Conservation (phyloP, 2,888 invertebrate species). For the Criorhina ranunculi region DNA sequence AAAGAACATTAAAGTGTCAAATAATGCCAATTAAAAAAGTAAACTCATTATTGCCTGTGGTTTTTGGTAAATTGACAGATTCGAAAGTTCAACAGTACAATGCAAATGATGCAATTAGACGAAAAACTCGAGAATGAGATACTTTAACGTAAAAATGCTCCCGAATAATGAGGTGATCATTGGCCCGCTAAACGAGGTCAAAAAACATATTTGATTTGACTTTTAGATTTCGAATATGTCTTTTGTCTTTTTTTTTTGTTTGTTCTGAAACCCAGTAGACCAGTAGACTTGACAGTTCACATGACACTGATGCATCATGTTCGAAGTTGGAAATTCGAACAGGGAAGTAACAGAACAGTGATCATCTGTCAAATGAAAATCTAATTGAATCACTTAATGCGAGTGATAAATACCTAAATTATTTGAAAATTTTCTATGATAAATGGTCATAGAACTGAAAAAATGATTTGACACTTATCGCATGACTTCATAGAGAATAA, state of each 20-base stretch:
- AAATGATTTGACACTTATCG: background rate
- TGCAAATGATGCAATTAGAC: conserved; percentile 69
- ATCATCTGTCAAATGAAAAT: background rate
- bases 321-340: conserved; percentile 13
- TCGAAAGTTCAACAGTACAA: conserved; percentile 62
- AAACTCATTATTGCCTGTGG: conserved; percentile 42
- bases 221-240: conserved; percentile 52
- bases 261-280: conserved; percentile 28
- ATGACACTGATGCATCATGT: conserved; percentile 12
- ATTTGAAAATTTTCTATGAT: no score
- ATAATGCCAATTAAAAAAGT: conserved; percentile 59
- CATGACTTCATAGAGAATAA: conserved; percentile 17
- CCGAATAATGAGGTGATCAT: conserved; percentile 61
- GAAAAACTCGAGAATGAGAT: conserved; percentile 38
- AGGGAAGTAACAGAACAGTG: background rate
- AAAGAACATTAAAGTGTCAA: conserved; percentile 58
- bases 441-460: background rate
- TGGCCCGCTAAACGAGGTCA: conserved; percentile 57
- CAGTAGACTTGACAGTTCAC: conserved; percentile 18
- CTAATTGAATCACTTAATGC: background rate
- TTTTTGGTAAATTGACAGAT: conserved; percentile 21
- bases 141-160: conserved; percentile 50
- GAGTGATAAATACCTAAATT: background rate
- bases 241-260: conserved; percentile 10
- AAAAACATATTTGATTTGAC: conserved; percentile 67